Evolutionary conservation across 2,797 vertebrate genomes (phyloP).

Genomic region (Pangasius macronema): DNA sequence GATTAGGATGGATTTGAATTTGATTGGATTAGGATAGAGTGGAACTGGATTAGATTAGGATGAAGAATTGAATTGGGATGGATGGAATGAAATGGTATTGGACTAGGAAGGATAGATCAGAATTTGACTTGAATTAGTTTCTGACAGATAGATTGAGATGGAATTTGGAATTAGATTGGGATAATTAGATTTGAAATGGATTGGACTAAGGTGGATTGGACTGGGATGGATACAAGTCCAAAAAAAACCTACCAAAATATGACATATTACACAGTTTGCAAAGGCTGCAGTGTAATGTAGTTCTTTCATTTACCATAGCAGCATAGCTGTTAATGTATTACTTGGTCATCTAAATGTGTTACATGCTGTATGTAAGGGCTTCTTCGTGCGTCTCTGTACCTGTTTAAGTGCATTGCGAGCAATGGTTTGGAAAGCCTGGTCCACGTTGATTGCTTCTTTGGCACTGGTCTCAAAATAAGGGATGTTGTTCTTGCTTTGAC

Average conservation of each 20-base stretch:
- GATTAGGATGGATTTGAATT: no score
- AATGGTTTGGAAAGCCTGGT: conserved; percentile 66
- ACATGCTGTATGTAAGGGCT: not conserved
- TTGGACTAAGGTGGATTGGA: not conserved
- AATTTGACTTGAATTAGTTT: not conserved
- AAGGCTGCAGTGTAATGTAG: not conserved
- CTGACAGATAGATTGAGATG: not conserved
- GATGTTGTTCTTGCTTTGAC: conserved; percentile 64
- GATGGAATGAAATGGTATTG: not conserved
- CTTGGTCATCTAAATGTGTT: not conserved
- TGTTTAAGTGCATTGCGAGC: conserved; percentile 65
- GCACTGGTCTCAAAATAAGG: conserved; percentile 67
- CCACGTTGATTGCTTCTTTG: conserved; percentile 66
- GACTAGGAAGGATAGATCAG: not conserved
- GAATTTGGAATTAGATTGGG: not conserved
- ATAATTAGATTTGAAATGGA: no score
- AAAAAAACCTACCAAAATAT: no score
- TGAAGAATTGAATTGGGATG: not conserved
- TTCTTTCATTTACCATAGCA: not conserved
- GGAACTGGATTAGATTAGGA: not conserved
- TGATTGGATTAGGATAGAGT: not conserved
- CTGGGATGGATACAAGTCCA: not conserved
- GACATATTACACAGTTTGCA: no score
- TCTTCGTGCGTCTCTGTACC: conserved; percentile 42
- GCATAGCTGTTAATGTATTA: not conserved